Evolutionary conservation across 2,797 vertebrate species (phyloP), one percentile per base, ranked within the genome.

Genomic region (Nyctibius grandis): DNA sequence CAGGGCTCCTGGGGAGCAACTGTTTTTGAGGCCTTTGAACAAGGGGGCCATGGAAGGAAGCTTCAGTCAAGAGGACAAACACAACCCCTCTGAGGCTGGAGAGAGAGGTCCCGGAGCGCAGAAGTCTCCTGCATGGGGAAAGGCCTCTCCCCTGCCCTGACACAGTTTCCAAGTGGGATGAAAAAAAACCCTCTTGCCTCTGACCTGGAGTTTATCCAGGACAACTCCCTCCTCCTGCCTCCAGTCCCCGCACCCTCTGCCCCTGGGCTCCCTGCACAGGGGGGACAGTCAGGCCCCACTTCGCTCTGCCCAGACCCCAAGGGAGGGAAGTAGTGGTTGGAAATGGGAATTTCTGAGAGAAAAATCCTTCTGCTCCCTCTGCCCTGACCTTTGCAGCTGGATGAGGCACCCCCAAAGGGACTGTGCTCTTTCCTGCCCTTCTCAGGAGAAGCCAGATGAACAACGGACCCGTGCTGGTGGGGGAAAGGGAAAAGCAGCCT

Each of bases 391-490:
- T 72, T 85, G 51, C 78, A 87, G 72, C 51, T 34, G 53, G 51
- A 83, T 12, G 19, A 72, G 54, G 10, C 33, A 29, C 15, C 70
- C 79, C 38, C 68, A 60, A 54, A 87, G 73, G 75, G 59, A 73
- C 28, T 4, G 0, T 0, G 3, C 23, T 85, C 59, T 74, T 73
- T 85, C 56, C 56, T 76, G 85, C 60, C 42, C 40, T 38, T 47
- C 74, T 44, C 0, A 0, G 68, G 38, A 75, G 68, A 19, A 23
- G 25, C 59, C n/a, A 73, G 63, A 69, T 28, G 70, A 45, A 26
- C 34, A 60, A 18, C 2, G 0, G 34, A 22, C 15, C 42, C 0
- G 0, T n/a, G 64, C 40, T 2, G 2, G 38, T 1, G 11, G 5
- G 54, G 6, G 1, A 78, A 70, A 70, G 29, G 45, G 72, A 67